A percentile compares a stretch with the other conserved stretches of the same genome.
Evolutionary conservation across 2,797 vertebrate genomes (phyloP).

Genomic region (Calcarius lapponicus): DNA sequence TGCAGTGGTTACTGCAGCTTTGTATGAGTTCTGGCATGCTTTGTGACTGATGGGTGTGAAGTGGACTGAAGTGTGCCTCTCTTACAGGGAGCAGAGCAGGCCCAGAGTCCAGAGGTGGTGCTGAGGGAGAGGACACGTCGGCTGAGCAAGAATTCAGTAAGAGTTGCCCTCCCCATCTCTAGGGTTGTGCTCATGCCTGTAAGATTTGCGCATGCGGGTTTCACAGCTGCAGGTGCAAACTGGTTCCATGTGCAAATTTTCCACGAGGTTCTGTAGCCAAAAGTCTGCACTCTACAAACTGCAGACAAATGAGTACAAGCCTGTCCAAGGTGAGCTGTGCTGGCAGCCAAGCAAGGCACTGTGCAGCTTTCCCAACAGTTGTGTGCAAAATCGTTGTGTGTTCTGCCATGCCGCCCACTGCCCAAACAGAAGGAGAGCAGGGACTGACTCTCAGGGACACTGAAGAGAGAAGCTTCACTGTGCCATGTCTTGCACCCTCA

Average conservation of each 20-base stretch:
- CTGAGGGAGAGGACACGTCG: constrained; percentile 18
- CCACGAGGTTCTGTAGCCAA: neutral
- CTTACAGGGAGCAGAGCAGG: constrained; percentile 55
- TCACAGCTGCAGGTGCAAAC: neutral
- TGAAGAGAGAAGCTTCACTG: neutral
- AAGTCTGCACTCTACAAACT: neutral
- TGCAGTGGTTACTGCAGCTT: neutral
- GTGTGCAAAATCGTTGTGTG: neutral
- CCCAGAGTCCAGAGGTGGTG: constrained; percentile 44
- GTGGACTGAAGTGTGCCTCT: neutral
- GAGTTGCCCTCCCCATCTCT: neutral
- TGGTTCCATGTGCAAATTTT: neutral
- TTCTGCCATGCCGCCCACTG: neutral
- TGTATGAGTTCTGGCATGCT: neutral
- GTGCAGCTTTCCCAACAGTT: neutral
- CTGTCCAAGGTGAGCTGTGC: neutral
- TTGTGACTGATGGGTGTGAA: neutral
- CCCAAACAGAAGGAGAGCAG: neutral
- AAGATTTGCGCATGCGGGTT: neutral
- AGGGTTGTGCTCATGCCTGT: neutral
- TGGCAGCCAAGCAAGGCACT: neutral
- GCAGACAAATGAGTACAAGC: neutral
- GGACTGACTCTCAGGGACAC: neutral
- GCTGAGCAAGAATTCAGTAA: constrained; percentile 67
- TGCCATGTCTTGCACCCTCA: neutral